Evolutionary conservation across 2,888 invertebrate species (phyloP).

Genomic region (Chaetogeoica ovagalla): DNA sequence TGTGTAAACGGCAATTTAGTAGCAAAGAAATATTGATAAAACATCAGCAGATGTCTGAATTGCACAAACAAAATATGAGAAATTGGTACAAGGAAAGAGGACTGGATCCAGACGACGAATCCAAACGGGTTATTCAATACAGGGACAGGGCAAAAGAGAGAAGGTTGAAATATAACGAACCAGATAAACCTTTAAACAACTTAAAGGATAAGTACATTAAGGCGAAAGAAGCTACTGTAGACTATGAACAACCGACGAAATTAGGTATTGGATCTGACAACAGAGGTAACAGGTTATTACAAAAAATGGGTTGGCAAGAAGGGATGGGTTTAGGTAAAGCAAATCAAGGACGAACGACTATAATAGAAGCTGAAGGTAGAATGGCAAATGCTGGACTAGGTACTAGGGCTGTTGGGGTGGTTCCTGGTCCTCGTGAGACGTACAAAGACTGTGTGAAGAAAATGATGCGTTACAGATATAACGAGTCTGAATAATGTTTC

Average conservation of each 20-base stretch:
- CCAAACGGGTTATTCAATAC: slow-evolving; percentile 66
- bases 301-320: slow-evolving; percentile 99
- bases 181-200: slow-evolving; percentile 75
- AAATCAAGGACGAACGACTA: slow-evolving; percentile 90
- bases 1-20: slow-evolving; percentile 94
- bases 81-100: slow-evolving; percentile 62
- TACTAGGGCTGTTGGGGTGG: slow-evolving; percentile 76
- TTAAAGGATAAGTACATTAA: slow-evolving; percentile 75
- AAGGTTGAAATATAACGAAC: slow-evolving; percentile 88
- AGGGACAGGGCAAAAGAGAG: slow-evolving; percentile 96
- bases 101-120: slow-evolving; percentile 61
- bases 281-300: slow-evolving; percentile 90
- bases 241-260: slow-evolving; percentile 65
- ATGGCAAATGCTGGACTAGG: slow-evolving; percentile 83
- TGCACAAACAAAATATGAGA: slow-evolving; percentile 88
- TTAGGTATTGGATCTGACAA: slow-evolving; percentile 82
- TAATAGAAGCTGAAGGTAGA: slow-evolving; percentile 77
- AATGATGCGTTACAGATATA: slow-evolving; percentile 84
- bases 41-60: slow-evolving; percentile 89
- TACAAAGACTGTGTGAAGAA: slow-evolving; percentile 89
- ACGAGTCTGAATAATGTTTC: slow-evolving; percentile 60
- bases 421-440: slow-evolving; percentile 79
- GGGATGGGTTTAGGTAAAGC: slow-evolving; percentile 92
- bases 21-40: slow-evolving; percentile 84
- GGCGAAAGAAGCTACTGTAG: slow-evolving; percentile 61